These are phyloP conservation scores for Aspidiotus rigidus DNA, from an alignment of 2,888 invertebrate species.

Conservation along the genomic window DNA sequence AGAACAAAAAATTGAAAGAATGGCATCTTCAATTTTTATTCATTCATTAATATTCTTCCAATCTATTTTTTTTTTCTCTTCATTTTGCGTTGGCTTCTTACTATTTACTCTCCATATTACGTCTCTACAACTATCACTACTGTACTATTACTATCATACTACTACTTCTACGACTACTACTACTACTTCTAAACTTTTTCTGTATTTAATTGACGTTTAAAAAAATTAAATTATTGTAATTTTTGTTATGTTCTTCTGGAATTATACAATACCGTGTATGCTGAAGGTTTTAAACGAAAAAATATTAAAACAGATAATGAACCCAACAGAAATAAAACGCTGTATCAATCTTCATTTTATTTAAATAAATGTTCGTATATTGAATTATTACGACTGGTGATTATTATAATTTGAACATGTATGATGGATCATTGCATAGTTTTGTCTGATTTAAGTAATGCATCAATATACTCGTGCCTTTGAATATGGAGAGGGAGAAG, in stretches of 20 bases:
- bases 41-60: neutral
- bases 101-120: too few relatives aligned
- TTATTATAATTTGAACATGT: too few relatives aligned
- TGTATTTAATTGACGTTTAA: conserved; percentile 24
- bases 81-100: conserved; percentile 28
- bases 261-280: neutral
- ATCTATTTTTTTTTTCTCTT: conserved; percentile 9
- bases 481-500: too few relatives aligned
- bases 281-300: neutral
- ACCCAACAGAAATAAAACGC: conserved; percentile 19
- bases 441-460: too few relatives aligned
- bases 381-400: conserved; percentile 2
- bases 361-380: conserved; percentile 32
- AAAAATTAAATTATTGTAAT: neutral
- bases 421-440: too few relatives aligned
- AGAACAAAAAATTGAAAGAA: too few relatives aligned
- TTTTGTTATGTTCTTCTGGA: too few relatives aligned
- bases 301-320: conserved; percentile 8
- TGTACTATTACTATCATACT: too few relatives aligned
- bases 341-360: conserved; percentile 30
- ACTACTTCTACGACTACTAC: too few relatives aligned
- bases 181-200: conserved; percentile 25
- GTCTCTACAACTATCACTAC: too few relatives aligned
- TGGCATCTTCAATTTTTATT: too few relatives aligned
- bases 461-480: too few relatives aligned